Conservation (phyloP, 1,140 invertebrate genomes). For the Proales similis region DNA sequence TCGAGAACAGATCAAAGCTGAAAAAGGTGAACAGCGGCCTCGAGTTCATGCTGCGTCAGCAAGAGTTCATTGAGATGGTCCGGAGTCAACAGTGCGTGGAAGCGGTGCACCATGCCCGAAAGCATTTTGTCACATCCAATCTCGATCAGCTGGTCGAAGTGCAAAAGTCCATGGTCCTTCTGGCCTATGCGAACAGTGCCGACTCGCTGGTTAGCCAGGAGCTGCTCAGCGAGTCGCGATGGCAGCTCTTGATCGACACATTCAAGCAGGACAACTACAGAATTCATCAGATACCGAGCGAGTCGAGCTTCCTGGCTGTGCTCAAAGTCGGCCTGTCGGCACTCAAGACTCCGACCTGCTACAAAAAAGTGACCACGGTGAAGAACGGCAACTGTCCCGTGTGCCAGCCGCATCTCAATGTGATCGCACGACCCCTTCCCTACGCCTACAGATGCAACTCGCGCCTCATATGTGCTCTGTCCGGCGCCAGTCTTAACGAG, state of each 20-base stretch:
- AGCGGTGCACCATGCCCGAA: constrained; percentile 85
- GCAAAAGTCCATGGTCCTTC: constrained; percentile 84
- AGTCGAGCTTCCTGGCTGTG: constrained; percentile 82
- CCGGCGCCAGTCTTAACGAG: constrained; percentile 85
- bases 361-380: constrained; percentile 46
- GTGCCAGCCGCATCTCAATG: constrained; percentile 77
- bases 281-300: constrained; percentile 79
- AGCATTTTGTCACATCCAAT: constrained; percentile 63
- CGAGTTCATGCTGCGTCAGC: constrained; percentile 78
- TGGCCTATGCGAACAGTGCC: constrained; percentile 78
- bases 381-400: constrained; percentile 82
- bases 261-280: constrained; percentile 88
- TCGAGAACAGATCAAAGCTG: constrained; percentile 91
- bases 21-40: constrained; percentile 63
- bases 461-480: constrained; percentile 80
- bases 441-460: constrained; percentile 91
- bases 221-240: constrained; percentile 63
- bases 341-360: constrained; percentile 74
- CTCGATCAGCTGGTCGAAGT: constrained; percentile 69
- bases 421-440: constrained; percentile 74
- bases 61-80: constrained; percentile 92
- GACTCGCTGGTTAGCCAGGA: constrained; percentile 62
- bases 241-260: constrained; percentile 75
- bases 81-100: constrained; percentile 73
- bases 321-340: constrained; percentile 85